Conservation (phyloP, 2,113 vertebrate species). For the Struthio camelus region DNA sequence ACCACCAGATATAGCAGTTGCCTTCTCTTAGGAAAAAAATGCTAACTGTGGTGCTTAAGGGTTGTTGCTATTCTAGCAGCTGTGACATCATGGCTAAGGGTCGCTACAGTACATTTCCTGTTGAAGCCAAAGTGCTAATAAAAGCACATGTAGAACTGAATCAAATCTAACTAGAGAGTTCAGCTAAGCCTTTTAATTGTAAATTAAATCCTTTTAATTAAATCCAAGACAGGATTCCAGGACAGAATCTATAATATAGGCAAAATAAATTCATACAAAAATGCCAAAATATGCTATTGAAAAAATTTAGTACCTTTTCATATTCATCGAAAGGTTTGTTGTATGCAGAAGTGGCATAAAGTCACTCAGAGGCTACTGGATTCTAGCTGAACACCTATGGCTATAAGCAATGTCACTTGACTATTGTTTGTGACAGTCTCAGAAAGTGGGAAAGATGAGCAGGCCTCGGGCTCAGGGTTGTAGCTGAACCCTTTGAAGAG, state of each 20-base stretch:
- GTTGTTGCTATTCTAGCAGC: neutral
- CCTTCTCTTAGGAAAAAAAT: neutral
- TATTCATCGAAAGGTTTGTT: neutral
- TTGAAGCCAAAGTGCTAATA: neutral
- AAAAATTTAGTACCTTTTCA: neutral
- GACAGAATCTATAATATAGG: neutral
- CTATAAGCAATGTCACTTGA: neutral
- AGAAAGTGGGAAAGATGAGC: neutral
- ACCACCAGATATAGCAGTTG: neutral
- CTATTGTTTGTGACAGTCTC: neutral
- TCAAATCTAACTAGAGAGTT: neutral
- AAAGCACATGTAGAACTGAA: neutral
- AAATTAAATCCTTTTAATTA: too few relatives aligned
- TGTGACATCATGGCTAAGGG: neutral
- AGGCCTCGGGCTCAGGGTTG: neutral
- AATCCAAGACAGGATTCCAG: neutral
- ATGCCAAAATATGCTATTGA: neutral
- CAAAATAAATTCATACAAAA: neutral
- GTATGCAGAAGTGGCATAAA: neutral
- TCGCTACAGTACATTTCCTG: neutral
- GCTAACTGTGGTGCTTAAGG: neutral
- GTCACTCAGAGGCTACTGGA: fast-evolving
- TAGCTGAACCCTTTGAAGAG: neutral
- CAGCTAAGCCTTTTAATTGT: neutral
- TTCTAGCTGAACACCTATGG: neutral